Base-by-base conservation (phyloP, 2,113 vertebrate species). In the Taurulus bubalis region DNA sequence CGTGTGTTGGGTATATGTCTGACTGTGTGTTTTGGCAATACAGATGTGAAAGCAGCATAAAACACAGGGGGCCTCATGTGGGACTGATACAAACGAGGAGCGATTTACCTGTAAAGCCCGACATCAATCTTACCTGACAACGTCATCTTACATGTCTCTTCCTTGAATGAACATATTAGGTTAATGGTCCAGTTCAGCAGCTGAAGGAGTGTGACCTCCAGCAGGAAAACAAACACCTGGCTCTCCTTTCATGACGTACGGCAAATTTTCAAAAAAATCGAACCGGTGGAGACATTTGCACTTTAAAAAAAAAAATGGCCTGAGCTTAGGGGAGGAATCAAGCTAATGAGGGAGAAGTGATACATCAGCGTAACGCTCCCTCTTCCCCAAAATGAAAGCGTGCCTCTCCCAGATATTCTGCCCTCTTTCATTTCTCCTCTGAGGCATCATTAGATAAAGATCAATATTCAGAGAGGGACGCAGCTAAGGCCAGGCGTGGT, bases 381-480 rank as follows among this genome's bases (percentile, higher is more conserved):
- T 40, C 28, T 32, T 59, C 16, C 36, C 49, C 42, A 70, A 82
- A 81, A 83, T 72, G 32, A 87, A 73, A 67, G 60, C 20, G 8
- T 0, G 56, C 28, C 51, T 36, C 80, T 70, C 59, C 74, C 75
- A 79, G 20, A 81, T 80, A 53, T 47, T 80, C 90, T 77, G 81
- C 68, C 80, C 71, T 70, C 80, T 55, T 86, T 80, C 79, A 59
- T 81, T 82, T 84, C 32, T 88, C 88, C 86, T 87, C 89, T 59
- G 82, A 83, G 89, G 75, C 85, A 71, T 89, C 86, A 87, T 81
- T 83, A 90, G 72, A 90, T 84, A 77, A 84, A 65, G 71, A 95
- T 94, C 90, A 90, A 93, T 92, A 91, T 91, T 90, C 91, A 85
- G 71, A 86, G 73, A 89, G 87, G 24, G 58, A 82, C 69, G 75